Evolutionary conservation across 1,140 invertebrate genomes (phyloP).

Genomic region (Helicoverpa armigera): DNA sequence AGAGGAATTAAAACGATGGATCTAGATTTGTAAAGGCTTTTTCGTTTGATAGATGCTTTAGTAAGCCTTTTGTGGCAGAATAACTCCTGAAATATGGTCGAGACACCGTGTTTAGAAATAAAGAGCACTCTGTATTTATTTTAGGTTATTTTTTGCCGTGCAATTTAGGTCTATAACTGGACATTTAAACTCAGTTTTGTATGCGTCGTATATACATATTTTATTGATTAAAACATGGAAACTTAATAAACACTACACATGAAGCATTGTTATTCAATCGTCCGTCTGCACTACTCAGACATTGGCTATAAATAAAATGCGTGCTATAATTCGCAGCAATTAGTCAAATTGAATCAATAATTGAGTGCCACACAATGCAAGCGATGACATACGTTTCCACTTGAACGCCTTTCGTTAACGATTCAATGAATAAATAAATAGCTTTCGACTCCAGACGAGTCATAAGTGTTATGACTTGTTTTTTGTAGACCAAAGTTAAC

Average conservation of each 20-base stretch:
- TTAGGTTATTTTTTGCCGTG: too few relatives aligned
- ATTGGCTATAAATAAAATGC: slow-evolving; percentile 1
- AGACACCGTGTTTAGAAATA: not conserved
- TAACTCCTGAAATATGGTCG: slow-evolving; percentile 8
- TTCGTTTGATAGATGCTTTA: slow-evolving; percentile 19
- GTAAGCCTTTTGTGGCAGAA: slow-evolving; percentile 8
- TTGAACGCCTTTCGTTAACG: slow-evolving; percentile 54
- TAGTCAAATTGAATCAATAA: slow-evolving; percentile 54
- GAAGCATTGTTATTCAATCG: too few relatives aligned
- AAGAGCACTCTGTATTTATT: too few relatives aligned
- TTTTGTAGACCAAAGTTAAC: not conserved
- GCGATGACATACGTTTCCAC: slow-evolving; percentile 62
- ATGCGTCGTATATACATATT: not conserved
- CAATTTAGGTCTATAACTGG: too few relatives aligned
- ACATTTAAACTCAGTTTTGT: too few relatives aligned
- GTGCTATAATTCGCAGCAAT: slow-evolving; percentile 39
- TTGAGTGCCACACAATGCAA: slow-evolving; percentile 68
- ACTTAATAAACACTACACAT: too few relatives aligned
- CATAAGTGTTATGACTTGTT: slow-evolving; percentile 30
- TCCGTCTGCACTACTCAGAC: not conserved
- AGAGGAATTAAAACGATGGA: slow-evolving; percentile 57
- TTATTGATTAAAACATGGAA: not conserved
- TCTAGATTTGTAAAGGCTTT: slow-evolving; percentile 42
- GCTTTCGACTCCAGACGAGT: slow-evolving; percentile 54
- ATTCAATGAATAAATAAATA: slow-evolving; percentile 73